Evolutionary conservation across 2,888 invertebrate species (phyloP).

Genomic region (Parascotia fuliginaria): DNA sequence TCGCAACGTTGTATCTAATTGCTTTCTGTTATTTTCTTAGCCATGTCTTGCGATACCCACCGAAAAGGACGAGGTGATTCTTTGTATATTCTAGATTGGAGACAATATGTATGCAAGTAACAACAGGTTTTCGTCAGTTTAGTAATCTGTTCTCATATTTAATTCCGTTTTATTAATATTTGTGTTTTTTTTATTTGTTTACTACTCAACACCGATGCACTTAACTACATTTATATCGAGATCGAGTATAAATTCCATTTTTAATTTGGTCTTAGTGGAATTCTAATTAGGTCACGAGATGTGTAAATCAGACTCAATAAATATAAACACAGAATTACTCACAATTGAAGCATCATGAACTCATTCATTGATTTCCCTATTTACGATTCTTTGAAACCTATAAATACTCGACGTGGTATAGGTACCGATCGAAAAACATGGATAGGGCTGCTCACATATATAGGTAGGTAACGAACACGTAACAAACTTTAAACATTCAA

Average conservation of each 20-base stretch:
- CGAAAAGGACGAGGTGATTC: too few species aligned
- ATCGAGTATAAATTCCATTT: background rate
- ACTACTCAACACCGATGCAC: too few species aligned
- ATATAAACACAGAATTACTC: conserved; percentile 21
- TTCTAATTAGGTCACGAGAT: background rate
- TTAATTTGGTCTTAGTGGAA: background rate
- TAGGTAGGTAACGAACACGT: background rate
- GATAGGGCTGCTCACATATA: background rate
- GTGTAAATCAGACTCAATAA: conserved; percentile 8
- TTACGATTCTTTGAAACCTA: conserved; percentile 52
- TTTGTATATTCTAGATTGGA: too few species aligned
- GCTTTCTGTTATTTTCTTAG: too few species aligned
- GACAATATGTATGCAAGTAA: too few species aligned
- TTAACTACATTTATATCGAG: background rate
- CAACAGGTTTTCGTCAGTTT: too few species aligned
- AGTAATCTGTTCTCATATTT: too few species aligned
- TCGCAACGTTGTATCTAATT: too few species aligned
- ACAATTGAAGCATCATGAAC: conserved; percentile 33
- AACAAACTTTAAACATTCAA: background rate
- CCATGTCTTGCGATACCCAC: too few species aligned
- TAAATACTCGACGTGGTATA: conserved; percentile 42
- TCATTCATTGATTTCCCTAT: conserved; percentile 34
- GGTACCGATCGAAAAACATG: conserved; percentile 49
- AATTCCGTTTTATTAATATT: too few species aligned
- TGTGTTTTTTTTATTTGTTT: too few species aligned